Percentiles rank a stretch among this genome's conserved stretches.
Conservation (phyloP, 2,113 vertebrate genomes). For the Seriola aureovittata region DNA sequence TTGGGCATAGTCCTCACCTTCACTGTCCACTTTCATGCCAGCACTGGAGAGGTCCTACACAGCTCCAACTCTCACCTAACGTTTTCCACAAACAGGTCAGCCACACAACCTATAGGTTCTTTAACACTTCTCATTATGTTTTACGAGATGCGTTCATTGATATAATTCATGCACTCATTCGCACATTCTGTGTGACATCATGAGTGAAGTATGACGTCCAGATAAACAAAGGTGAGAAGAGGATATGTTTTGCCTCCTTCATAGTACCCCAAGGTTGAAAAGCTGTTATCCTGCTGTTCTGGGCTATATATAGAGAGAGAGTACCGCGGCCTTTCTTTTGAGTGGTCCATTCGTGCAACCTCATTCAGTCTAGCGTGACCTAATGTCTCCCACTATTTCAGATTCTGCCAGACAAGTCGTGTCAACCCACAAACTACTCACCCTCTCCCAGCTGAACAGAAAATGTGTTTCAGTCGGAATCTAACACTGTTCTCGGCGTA, state of each 20-base stretch:
- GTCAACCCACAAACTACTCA: constrained; percentile 20
- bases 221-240: constrained; percentile 1
- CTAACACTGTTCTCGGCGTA: background rate
- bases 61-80: constrained; percentile 89
- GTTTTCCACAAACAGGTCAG: constrained; percentile 93
- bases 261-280: constrained; percentile 27
- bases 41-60: constrained; percentile 91
- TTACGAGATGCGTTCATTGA: background rate
- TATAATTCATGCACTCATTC: constrained; percentile 5
- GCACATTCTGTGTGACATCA: background rate
- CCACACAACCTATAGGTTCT: constrained; percentile 33
- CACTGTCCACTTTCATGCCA: constrained; percentile 91
- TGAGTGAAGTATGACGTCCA: constrained; percentile 23
- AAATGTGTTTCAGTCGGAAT: constrained; percentile 1
- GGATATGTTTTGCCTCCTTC: constrained; percentile 25
- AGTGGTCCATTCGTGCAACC: constrained; percentile 32
- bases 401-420: constrained; percentile 14
- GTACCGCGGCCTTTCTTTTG: constrained; percentile 34
- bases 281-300: constrained; percentile 39
- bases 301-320: constrained; percentile 1
- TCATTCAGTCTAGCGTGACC: constrained; percentile 17
- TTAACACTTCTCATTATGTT: background rate
- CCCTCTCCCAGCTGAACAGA: background rate
- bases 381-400: constrained; percentile 42
- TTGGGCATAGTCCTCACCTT: constrained; percentile 91